These are phyloP conservation scores for Flabesymbios commensalis DNA, from an alignment of 2,888 invertebrate species.

Conservation along the genomic window DNA sequence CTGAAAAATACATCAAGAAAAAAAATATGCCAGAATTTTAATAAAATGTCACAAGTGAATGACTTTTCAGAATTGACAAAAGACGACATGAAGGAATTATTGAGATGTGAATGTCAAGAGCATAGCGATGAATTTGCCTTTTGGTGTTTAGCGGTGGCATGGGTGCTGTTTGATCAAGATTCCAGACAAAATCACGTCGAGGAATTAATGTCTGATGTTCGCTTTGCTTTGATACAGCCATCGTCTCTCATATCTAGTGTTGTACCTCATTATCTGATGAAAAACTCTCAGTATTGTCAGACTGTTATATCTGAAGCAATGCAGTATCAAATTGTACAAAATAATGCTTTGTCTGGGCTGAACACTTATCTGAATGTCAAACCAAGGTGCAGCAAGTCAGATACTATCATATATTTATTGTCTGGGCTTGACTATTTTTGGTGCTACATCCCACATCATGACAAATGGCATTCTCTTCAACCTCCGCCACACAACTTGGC, in stretches of 20 bases:
- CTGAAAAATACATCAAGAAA: constrained; percentile 18
- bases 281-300: constrained; percentile 5
- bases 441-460: constrained; percentile 24
- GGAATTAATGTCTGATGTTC: constrained; percentile 14
- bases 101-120: constrained; percentile 18
- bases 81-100: constrained; percentile 7
- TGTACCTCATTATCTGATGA: constrained; percentile 7
- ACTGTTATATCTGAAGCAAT: constrained; percentile 24
- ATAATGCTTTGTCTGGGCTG: constrained; percentile 8
- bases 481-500: constrained; percentile 12
- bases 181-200: constrained; percentile 5
- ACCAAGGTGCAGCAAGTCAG: constrained; percentile 18
- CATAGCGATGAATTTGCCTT: constrained; percentile 19
- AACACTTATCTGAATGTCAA: constrained; percentile 21
- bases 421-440: constrained; percentile 19
- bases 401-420: constrained; percentile 23
- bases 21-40: constrained; percentile 12
- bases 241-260: constrained; percentile 5
- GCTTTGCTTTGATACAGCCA: constrained; percentile 22
- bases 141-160: constrained; percentile 19
- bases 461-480: constrained; percentile 26
- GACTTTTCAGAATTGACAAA: constrained; percentile 18
- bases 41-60: constrained; percentile 9
- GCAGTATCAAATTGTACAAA: constrained; percentile 24
- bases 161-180: constrained; percentile 18